phyloP scores from a whole-genome alignment of 2,113 vertebrate genomes.

The Promerops cafer region DNA sequence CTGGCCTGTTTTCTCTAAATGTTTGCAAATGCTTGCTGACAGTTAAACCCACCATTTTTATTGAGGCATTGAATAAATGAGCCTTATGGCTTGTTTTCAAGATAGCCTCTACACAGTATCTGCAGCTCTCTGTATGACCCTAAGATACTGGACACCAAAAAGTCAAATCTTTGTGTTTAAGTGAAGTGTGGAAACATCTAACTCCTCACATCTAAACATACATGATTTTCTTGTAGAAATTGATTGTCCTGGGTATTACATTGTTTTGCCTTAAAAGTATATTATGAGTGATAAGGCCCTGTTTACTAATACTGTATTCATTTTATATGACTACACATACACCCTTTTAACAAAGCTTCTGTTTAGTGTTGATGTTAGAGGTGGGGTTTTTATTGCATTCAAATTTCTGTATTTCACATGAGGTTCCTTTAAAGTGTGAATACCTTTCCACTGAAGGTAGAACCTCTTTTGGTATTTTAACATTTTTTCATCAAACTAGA shows the following conservation, averaged over 20 bases:
- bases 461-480: neutral
- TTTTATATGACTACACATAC: neutral
- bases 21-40: neutral
- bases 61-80: neutral
- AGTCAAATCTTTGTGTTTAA: neutral
- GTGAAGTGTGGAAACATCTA: neutral
- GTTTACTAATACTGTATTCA: neutral
- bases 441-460: neutral
- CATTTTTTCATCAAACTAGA: neutral
- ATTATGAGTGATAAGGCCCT: neutral
- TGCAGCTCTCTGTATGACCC: neutral
- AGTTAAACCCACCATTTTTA: neutral
- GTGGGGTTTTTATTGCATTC: neutral
- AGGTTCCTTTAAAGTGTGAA: neutral
- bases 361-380: neutral
- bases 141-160: neutral
- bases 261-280: neutral
- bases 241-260: neutral
- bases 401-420: neutral
- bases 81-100: neutral
- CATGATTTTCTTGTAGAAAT: neutral
- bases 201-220: neutral
- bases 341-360: neutral
- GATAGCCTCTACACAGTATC: neutral
- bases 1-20: neutral